Evolutionary conservation across 2,113 vertebrate species (phyloP), one percentile per base, ranked within the genome.

Genomic region (Apeltes quadracus): DNA sequence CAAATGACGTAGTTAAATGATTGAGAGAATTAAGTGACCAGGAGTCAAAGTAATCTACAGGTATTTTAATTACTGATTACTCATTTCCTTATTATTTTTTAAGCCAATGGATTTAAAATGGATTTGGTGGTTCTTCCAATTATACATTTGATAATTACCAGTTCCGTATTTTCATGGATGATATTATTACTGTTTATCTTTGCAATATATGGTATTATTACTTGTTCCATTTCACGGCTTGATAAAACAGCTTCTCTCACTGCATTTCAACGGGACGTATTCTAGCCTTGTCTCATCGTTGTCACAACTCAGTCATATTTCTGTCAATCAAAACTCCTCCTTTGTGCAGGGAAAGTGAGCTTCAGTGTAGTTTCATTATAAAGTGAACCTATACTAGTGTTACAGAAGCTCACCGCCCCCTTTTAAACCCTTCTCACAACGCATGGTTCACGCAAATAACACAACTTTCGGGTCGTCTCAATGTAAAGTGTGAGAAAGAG

Each of bases 401-500:
- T 68, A 87, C 76, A 83, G 73, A 81, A 85, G 74, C 78, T 62
- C 46, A 39, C 84, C 67, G 74, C 69, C 62, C 55, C 69, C 63
- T 71, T 7, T 53, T 55, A 11, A 12, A 77, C 41, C 55, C 36
- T 48, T 68, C 73, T 58, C 66, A 78, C 82, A 32, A 78, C 69
- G 66, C 79, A 22, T 12, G 58, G 80, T 54, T 86, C 89, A 93
- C 88, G 89, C 90, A 80, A 88, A 89, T 59, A 61, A 85, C 61
- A 85, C 44, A 39, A 72, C 65, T 83, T 84, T 69, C 71, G 77
- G 44, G 55, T 87, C 39, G 0, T 79, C 84, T 48, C 75, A 82
- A 67, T 86, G 92, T 87, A 89, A 89, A 91, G 86, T 87, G 68
- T 80, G 48, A 27, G 18, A 22, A 16, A 56, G 63, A 7, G 23